Evolutionary conservation across 2,888 invertebrate genomes (phyloP).

Genomic region (Acleris emargana): DNA sequence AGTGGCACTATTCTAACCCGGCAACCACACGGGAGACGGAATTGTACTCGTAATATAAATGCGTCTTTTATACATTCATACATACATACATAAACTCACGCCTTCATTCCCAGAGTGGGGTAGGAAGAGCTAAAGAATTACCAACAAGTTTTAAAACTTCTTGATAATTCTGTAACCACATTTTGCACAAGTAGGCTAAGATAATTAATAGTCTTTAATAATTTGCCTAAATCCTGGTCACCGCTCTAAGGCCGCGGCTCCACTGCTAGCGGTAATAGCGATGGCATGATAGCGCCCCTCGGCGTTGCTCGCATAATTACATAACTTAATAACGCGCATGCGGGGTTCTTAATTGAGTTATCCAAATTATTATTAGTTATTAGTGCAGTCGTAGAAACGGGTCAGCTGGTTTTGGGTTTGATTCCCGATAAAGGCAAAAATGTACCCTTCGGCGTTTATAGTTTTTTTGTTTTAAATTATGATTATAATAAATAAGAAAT

Average conservation of each 20-base stretch:
- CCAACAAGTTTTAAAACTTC: no score
- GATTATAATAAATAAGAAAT: no score
- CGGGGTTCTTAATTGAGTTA: constrained; percentile 35
- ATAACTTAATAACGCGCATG: constrained; percentile 34
- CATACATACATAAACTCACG: no score
- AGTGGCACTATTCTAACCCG: no score
- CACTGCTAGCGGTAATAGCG: constrained; percentile 27
- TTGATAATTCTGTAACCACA: no score
- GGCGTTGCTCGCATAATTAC: constrained; percentile 29
- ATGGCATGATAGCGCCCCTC: constrained; percentile 35
- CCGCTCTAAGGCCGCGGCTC: constrained; percentile 20
- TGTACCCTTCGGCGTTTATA: background rate
- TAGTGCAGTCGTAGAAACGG: constrained; percentile 16
- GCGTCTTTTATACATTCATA: no score
- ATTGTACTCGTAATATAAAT: background rate
- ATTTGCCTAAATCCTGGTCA: constrained; percentile 18
- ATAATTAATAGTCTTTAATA: no score
- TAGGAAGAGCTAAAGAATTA: no score
- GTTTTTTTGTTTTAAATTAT: background rate
- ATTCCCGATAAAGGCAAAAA: background rate
- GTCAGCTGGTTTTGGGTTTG: background rate
- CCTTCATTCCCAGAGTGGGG: no score
- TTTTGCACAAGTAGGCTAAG: no score
- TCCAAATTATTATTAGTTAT: constrained; percentile 18
- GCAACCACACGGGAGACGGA: no score